A percentile compares a stretch with the other conserved stretches of the same genome.
These are phyloP conservation scores for Microplitis deprimator DNA, from an alignment of 2,888 invertebrate species.

Conservation along the genomic window DNA sequence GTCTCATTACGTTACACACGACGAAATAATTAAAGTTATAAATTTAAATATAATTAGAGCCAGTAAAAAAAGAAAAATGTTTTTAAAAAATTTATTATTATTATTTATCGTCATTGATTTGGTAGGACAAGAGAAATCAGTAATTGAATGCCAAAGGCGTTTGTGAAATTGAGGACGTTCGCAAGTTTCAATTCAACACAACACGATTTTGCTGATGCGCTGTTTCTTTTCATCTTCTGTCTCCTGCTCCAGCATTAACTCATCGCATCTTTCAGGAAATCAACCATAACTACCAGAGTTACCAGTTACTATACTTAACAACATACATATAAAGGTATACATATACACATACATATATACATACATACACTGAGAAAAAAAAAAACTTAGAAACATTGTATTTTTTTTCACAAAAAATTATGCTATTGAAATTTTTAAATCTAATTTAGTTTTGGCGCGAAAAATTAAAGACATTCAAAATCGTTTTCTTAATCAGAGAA, in stretches of 20 bases:
- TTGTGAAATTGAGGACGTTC: conserved; percentile 68
- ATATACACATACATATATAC: background rate
- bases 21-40: background rate
- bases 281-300: conserved; percentile 7
- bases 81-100: conserved; percentile 1
- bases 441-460: too few relatives aligned
- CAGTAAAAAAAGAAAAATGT: conserved; percentile 4
- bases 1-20: background rate
- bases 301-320: conserved; percentile 13
- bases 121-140: conserved; percentile 48
- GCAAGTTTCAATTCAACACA: conserved; percentile 14
- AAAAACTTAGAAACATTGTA: too few relatives aligned
- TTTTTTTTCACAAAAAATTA: too few relatives aligned
- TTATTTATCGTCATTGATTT: conserved; percentile 37
- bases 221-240: background rate
- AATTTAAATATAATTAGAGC: background rate
- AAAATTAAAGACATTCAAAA: too few relatives aligned
- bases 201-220: background rate
- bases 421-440: too few relatives aligned
- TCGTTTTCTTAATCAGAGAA: too few relatives aligned
- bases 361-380: too few relatives aligned
- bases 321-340: conserved; percentile 10
- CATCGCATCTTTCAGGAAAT: background rate
- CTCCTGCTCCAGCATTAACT: conserved; percentile 12
- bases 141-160: conserved; percentile 65